A percentile compares a stretch with the other conserved stretches of the same genome.
phyloP scores from a whole-genome alignment of 2,797 vertebrate genomes.

The Enteromius radiatus region DNA sequence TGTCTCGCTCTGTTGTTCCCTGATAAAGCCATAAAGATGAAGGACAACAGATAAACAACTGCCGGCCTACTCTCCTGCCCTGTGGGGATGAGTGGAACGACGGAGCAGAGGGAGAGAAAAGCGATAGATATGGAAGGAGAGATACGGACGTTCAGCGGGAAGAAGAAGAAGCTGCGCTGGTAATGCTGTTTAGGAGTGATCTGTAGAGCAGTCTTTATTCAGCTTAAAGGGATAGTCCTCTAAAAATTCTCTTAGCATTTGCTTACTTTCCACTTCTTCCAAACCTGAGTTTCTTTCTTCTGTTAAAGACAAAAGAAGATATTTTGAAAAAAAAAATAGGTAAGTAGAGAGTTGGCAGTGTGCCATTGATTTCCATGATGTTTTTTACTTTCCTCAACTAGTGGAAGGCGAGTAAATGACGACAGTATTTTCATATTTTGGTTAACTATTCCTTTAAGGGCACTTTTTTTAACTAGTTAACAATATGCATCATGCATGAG shows the following conservation, averaged over 20 bases:
- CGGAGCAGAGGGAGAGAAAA: constrained; percentile 53
- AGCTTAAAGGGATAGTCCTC: background rate
- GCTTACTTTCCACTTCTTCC: background rate
- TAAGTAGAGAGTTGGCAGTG: too few species aligned
- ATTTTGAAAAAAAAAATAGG: too few species aligned
- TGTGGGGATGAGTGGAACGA: constrained; percentile 65
- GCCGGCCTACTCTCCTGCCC: constrained; percentile 65
- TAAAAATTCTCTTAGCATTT: background rate
- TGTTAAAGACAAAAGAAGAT: too few species aligned
- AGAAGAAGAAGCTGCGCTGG: constrained; percentile 65
- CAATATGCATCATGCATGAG: too few species aligned
- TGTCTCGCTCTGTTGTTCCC: constrained; percentile 40
- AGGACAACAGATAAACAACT: constrained; percentile 62
- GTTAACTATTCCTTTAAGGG: too few species aligned
- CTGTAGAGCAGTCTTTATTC: constrained; percentile 69
- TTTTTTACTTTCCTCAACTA: too few species aligned
- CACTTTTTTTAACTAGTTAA: too few species aligned
- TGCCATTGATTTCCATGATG: too few species aligned
- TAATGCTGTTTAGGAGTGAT: constrained; percentile 77
- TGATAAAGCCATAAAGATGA: constrained; percentile 34
- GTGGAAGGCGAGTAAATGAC: too few species aligned
- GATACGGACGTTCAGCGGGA: constrained; percentile 64
- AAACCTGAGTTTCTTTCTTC: background rate
- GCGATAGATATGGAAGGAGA: constrained; percentile 6
- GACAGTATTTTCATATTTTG: too few species aligned